Evolutionary conservation across 2,797 vertebrate species (phyloP), one percentile per base, ranked within the genome.

Genomic region (Rousettus madagascariensis): DNA sequence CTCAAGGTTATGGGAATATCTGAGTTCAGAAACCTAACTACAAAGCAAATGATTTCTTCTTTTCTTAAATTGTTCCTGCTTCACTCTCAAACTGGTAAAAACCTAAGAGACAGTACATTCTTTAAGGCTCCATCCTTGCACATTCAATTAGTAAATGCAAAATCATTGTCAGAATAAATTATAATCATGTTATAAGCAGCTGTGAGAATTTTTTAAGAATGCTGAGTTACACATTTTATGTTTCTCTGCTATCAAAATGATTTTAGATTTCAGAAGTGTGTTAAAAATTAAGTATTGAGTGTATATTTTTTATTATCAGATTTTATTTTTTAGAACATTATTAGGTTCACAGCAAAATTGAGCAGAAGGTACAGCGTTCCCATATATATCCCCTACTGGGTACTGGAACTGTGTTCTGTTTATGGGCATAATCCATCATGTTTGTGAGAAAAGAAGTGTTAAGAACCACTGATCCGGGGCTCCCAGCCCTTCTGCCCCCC

Each of bases 241-340:
- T 80, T 95, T 30, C 26, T 79, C 61, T 79, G 33, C 38, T 85
- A 83, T 92, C 43, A 88, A 72, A 89, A 72, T n/a, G 65, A 92
- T 61, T 79, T 96, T 90, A 59, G 53, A 74, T 75, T 95, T 93
- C 66, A 75, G 66, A 92, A 93, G 41, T 43, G 75, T 82, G 79
- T 83, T 95, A 93, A 95, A 72, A 82, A 90, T 80, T 96, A 94
- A 96, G 55, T 46, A 26, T 51, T 80, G 49, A 49, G 63, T 72
- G 69, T 72, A 15, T 77, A 38, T 63, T 46, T 69, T 88, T 65
- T 75, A 80, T 77, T 36, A 13, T 86, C 1, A 75, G 61, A 69
- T 12, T 87, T 79, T 53, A 51, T 77, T 91, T 77, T 85, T 68
- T 82, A 91, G 57, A 86, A 57, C 28, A 53, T 11, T 89, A 93